Percentiles rank a stretch among this genome's conserved stretches.
Evolutionary conservation across 2,113 vertebrate genomes (phyloP).

Genomic region (Ailuropoda melanoleuca): DNA sequence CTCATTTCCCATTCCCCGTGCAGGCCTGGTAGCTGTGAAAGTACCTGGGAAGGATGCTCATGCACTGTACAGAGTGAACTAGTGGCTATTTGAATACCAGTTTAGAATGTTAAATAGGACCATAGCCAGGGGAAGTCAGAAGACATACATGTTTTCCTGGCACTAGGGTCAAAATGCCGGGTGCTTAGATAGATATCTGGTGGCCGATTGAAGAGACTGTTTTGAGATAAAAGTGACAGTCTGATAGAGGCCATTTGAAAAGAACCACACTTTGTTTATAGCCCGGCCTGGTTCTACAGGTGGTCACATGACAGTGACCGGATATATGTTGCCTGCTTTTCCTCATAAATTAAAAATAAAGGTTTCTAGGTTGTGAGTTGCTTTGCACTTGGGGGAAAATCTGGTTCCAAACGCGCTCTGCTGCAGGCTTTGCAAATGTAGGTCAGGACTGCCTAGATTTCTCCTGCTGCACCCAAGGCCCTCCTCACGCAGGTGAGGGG

Average conservation of each 20-base stretch:
- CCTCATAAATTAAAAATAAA: conserved; percentile 14
- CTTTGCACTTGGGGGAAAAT: not conserved
- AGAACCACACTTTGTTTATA: not conserved
- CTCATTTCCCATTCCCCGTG: too few relatives aligned
- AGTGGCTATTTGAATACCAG: not conserved
- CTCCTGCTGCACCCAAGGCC: not conserved
- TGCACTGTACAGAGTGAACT: not conserved
- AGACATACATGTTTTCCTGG: not conserved
- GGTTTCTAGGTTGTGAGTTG: not conserved
- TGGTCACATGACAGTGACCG: not conserved
- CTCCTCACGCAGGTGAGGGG: accelerated
- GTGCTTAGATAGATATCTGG: not conserved
- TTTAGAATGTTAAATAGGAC: not conserved
- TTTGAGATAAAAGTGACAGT: not conserved
- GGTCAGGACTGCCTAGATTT: not conserved
- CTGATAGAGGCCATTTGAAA: not conserved
- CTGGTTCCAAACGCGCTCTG: not conserved
- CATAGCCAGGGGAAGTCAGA: not conserved
- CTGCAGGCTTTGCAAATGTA: not conserved
- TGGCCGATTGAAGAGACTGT: not conserved
- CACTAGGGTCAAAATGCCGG: not conserved
- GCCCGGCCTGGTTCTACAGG: not conserved
- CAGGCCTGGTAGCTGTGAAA: not conserved
- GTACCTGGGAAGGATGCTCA: not conserved
- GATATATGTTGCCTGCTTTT: not conserved